Conservation (phyloP, 2,797 vertebrate species). For the Clarias laeviceps region DNA sequence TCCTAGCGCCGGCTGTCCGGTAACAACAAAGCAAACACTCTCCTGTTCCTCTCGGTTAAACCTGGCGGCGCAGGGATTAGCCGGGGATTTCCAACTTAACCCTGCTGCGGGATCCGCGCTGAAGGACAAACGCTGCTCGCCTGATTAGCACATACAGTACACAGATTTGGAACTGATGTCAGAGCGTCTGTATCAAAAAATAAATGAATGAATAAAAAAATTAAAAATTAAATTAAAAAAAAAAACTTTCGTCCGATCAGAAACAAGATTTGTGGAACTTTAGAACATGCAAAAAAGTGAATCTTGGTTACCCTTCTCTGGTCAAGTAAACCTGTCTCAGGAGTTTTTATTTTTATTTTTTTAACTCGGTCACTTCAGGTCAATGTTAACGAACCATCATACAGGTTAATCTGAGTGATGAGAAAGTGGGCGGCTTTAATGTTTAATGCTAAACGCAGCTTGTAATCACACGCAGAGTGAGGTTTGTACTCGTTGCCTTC, state of each 20-base stretch:
- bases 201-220: not conserved
- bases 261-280: too few species aligned
- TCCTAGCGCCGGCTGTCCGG: not conserved
- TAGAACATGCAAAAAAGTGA: not conserved
- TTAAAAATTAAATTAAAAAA: too few species aligned
- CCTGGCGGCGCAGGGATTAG: slow-evolving; percentile 67
- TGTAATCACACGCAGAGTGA: not conserved
- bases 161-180: not conserved
- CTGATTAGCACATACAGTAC: not conserved
- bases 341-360: not conserved
- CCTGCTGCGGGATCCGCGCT: slow-evolving; percentile 62
- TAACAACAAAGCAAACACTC: slow-evolving; percentile 39
- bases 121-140: slow-evolving; percentile 20
- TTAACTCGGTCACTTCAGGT: too few species aligned
- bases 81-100: slow-evolving; percentile 71
- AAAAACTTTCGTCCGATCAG: too few species aligned
- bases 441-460: slow-evolving; percentile 9
- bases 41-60: not conserved
- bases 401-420: slow-evolving; percentile 19
- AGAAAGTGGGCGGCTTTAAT: slow-evolving; percentile 18
- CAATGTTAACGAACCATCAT: not conserved
- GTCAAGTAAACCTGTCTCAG: not conserved
- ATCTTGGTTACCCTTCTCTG: not conserved
- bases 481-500: not conserved
- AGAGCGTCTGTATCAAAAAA: not conserved